Conservation (phyloP, 2,888 invertebrate genomes). For the Andrena minutula region DNA sequence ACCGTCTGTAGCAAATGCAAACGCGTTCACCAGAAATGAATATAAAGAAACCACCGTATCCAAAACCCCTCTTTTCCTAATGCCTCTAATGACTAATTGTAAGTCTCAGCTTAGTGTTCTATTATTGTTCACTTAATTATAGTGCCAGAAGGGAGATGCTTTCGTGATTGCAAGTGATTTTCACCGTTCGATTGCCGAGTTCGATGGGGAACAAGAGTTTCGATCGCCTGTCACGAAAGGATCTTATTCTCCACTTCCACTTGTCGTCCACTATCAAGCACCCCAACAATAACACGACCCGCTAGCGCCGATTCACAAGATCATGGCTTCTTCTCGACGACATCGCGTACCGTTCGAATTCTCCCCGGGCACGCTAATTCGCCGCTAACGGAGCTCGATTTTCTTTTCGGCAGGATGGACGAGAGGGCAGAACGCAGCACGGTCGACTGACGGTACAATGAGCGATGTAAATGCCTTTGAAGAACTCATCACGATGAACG, state of each 20-base stretch:
- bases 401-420: slow-evolving; percentile 80
- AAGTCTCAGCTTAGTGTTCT: slow-evolving; percentile 7
- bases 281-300: slow-evolving; percentile 34
- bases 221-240: background rate
- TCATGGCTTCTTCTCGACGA: slow-evolving; percentile 9
- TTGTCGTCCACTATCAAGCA: slow-evolving; percentile 6
- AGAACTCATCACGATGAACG: slow-evolving; percentile 70
- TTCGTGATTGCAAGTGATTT: slow-evolving; percentile 8
- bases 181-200: background rate
- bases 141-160: slow-evolving; percentile 7
- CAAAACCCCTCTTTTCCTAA: background rate
- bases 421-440: slow-evolving; percentile 84
- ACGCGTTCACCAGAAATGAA: slow-evolving; percentile 8
- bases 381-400: slow-evolving; percentile 38
- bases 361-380: no score
- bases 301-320: slow-evolving; percentile 33
- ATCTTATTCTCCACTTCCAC: slow-evolving; percentile 13
- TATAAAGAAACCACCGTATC: slow-evolving; percentile 11
- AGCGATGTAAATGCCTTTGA: slow-evolving; percentile 74
- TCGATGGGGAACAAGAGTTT: background rate
- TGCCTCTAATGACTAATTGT: background rate
- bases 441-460: slow-evolving; percentile 83
- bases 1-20: slow-evolving; percentile 30
- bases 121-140: background rate
- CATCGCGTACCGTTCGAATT: background rate